These are phyloP conservation scores for Epinephelus awoara DNA, from an alignment of 2,797 vertebrate genomes.

Conservation along the genomic window DNA sequence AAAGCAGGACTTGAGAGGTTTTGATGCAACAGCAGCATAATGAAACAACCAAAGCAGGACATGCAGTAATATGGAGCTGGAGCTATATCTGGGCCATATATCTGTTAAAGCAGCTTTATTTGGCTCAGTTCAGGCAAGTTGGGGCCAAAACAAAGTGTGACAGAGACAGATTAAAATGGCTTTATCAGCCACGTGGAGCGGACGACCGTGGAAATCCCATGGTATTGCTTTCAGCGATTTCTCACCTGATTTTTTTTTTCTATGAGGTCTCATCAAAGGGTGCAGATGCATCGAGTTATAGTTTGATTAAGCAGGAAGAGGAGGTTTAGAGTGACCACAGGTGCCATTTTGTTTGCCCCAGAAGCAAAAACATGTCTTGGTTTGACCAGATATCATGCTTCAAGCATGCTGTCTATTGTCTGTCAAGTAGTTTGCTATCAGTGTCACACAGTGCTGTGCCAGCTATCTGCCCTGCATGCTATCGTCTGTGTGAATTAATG, in stretches of 20 bases:
- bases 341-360: not conserved
- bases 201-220: constrained; percentile 39
- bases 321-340: constrained; percentile 10
- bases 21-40: constrained; percentile 35
- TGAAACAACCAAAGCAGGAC: constrained; percentile 55
- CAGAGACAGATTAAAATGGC: constrained; percentile 72
- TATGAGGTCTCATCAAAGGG: constrained; percentile 16
- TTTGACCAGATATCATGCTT: too few relatives aligned
- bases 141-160: constrained; percentile 73
- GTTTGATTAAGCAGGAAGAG: constrained; percentile 23
- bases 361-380: too few relatives aligned
- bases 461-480: not conserved
- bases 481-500: not conserved
- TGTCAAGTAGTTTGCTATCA: not conserved
- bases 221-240: constrained; percentile 42
- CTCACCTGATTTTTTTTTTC: constrained; percentile 41
- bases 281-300: constrained; percentile 7
- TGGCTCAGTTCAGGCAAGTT: constrained; percentile 54
- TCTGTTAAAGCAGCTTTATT: constrained; percentile 77
- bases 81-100: constrained; percentile 67
- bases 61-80: constrained; percentile 41
- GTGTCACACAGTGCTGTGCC: not conserved
- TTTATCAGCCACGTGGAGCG: constrained; percentile 54
- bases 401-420: not conserved
- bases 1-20: not conserved